These are phyloP conservation scores for Lasioglossum pauxillum DNA, from an alignment of 2,888 invertebrate genomes.

Conservation along the genomic window DNA sequence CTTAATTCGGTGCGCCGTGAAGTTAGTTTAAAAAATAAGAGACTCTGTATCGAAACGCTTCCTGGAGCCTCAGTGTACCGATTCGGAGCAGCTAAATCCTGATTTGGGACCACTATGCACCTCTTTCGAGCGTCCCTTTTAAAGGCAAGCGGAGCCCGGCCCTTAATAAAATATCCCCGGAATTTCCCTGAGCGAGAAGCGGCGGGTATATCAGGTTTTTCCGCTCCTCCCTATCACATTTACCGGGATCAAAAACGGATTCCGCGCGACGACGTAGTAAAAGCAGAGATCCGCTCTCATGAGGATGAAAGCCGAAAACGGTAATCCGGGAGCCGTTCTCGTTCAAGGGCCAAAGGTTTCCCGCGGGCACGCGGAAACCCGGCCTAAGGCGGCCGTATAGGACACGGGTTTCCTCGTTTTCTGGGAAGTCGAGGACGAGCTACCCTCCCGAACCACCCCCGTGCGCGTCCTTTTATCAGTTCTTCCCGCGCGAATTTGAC, in stretches of 20 bases:
- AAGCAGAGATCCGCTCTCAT: slow-evolving; percentile 37
- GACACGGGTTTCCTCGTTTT: slow-evolving; percentile 37
- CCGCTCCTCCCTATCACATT: slow-evolving; percentile 69
- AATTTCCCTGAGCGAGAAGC: slow-evolving; percentile 15
- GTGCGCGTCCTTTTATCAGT: slow-evolving; percentile 60
- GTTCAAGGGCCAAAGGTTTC: slow-evolving; percentile 61
- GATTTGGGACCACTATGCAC: not conserved
- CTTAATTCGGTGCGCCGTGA: too few relatives aligned
- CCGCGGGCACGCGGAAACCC: slow-evolving; percentile 55
- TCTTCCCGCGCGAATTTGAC: slow-evolving; percentile 62
- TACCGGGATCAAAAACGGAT: slow-evolving; percentile 76
- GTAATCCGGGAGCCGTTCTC: slow-evolving; percentile 74
- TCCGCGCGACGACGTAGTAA: slow-evolving; percentile 52
- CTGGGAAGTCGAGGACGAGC: slow-evolving; percentile 5
- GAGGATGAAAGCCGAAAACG: slow-evolving; percentile 71
- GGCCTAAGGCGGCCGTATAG: slow-evolving; percentile 47
- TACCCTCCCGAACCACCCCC: slow-evolving; percentile 1
- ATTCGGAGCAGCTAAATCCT: not conserved
- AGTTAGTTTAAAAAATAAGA: not conserved
- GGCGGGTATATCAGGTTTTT: slow-evolving; percentile 45
- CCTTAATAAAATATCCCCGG: slow-evolving; percentile 35
- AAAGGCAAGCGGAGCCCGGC: not conserved
- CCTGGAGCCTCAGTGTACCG: not conserved
- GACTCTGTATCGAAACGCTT: not conserved
- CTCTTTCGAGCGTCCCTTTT: not conserved